phyloP scores from a whole-genome alignment of 1,140 invertebrate genomes.

The Capitella teleta region DNA sequence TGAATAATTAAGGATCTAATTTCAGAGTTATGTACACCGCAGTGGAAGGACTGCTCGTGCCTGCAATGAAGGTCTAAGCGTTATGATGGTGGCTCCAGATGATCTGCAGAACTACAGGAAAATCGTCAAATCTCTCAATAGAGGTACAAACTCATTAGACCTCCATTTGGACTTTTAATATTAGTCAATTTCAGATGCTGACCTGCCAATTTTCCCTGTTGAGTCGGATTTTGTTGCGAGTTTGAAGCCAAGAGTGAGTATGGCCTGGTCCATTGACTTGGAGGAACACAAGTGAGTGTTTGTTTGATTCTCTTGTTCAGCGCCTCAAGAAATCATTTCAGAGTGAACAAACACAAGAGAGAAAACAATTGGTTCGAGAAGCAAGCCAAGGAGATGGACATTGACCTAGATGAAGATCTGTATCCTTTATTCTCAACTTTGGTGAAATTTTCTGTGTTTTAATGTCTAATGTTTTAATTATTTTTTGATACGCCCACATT shows the following conservation, averaged over 20 bases:
- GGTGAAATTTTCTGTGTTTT: too few species aligned
- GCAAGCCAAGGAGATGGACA: conserved; percentile 72
- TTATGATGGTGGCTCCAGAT: conserved; percentile 79
- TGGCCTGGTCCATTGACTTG: conserved; percentile 68
- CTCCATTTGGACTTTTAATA: conserved; percentile 25
- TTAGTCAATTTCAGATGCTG: conserved; percentile 50
- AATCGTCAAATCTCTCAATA: conserved; percentile 68
- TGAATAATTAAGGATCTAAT: not conserved
- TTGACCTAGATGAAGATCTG: conserved; percentile 66
- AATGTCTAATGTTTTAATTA: too few species aligned
- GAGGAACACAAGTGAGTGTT: conserved; percentile 48
- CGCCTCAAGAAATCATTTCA: too few species aligned
- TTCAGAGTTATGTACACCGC: conserved; percentile 73
- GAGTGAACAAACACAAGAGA: conserved; percentile 52
- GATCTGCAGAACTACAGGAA: conserved; percentile 71
- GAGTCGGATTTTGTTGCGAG: conserved; percentile 54
- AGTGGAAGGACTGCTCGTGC: conserved; percentile 91
- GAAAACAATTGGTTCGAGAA: conserved; percentile 72
- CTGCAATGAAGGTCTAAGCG: conserved; percentile 72
- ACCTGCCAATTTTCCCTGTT: conserved; percentile 71
- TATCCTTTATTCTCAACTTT: conserved; percentile 51
- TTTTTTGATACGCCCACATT: too few species aligned
- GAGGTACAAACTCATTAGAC: too few species aligned
- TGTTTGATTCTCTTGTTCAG: not conserved
- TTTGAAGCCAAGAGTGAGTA: conserved; percentile 58